Evolutionary conservation across 2,888 invertebrate genomes (phyloP).

Genomic region (Epirrhoe tristata): DNA sequence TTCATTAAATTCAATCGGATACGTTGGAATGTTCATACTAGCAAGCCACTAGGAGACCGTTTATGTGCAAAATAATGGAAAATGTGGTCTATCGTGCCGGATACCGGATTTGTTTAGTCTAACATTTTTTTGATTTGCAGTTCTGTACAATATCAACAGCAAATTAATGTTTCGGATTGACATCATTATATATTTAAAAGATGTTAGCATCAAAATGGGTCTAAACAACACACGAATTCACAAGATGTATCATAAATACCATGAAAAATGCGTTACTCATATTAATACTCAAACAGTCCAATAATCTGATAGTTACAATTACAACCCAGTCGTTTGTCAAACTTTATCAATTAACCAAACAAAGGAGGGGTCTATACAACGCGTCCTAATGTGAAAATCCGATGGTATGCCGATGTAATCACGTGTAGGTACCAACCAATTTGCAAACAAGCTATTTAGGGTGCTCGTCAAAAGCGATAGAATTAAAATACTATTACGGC

Average conservation of each 20-base stretch:
- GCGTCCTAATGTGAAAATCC: conserved; percentile 53
- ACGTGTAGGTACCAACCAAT: conserved; percentile 67
- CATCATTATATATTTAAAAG: too few species aligned
- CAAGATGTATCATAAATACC: background rate
- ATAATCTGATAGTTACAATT: conserved; percentile 3
- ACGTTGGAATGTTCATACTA: conserved; percentile 13
- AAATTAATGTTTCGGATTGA: too few species aligned
- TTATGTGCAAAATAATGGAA: background rate
- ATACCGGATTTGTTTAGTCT: background rate
- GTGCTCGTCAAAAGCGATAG: conserved; percentile 77
- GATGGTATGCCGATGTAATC: conserved; percentile 48
- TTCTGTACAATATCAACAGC: too few species aligned
- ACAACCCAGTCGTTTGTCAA: conserved; percentile 32
- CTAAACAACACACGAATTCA: too few species aligned
- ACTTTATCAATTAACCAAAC: conserved; percentile 49
- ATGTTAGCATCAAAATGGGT: too few species aligned
- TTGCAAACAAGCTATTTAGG: conserved; percentile 75
- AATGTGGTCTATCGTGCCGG: background rate
- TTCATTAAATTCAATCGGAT: conserved; percentile 32
- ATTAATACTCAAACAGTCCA: background rate
- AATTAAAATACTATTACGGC: conserved; percentile 84
- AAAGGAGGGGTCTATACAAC: conserved; percentile 25
- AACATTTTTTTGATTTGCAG: too few species aligned
- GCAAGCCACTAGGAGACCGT: background rate
- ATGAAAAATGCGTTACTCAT: background rate